A percentile compares a stretch with the other conserved stretches of the same genome.
These are phyloP conservation scores for Protobothrops mucrosquamatus DNA, from an alignment of 2,113 vertebrate species.

Conservation along the genomic window DNA sequence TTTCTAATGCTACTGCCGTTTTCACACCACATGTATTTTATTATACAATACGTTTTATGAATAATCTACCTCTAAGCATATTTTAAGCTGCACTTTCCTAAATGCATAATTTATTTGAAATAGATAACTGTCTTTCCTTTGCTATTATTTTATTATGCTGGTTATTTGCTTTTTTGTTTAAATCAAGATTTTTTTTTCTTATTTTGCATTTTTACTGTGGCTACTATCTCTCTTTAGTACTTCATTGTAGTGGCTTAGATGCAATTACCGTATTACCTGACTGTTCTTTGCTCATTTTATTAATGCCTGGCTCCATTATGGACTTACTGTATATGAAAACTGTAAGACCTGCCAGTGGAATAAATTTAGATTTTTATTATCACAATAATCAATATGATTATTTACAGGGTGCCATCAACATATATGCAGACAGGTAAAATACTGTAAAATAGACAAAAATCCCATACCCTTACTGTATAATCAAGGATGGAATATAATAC, in stretches of 20 bases:
- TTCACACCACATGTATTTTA: constrained; percentile 3
- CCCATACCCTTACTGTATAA: background rate
- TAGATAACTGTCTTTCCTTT: constrained; percentile 7
- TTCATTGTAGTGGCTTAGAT: background rate
- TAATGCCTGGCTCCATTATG: background rate
- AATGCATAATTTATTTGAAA: background rate
- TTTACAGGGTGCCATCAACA: background rate
- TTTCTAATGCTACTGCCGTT: constrained; percentile 5
- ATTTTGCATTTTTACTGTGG: background rate
- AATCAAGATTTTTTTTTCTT: background rate
- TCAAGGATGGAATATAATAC: background rate
- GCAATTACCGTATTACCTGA: background rate
- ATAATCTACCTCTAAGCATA: background rate
- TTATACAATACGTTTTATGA: constrained; percentile 7
- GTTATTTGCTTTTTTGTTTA: constrained; percentile 9
- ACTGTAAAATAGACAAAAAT: background rate
- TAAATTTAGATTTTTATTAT: background rate
- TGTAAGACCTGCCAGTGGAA: background rate
- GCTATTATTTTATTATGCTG: background rate
- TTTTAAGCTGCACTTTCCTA: constrained; percentile 23
- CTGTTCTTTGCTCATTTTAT: background rate
- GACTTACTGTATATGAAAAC: background rate
- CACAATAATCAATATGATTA: background rate
- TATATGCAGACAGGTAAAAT: background rate
- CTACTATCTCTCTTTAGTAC: background rate